Evolutionary conservation across 2,113 vertebrate genomes (phyloP).

Genomic region (human (Homo sapiens)): GRCh38 chr4:16071501-16072000

Average conservation of each 20-base stretch:
- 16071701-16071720: too few species aligned
- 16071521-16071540: not conserved
- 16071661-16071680: not conserved
- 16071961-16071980: not conserved
- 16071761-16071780: not conserved
- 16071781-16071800: not conserved
- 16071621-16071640: not conserved
- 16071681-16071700: too few species aligned
- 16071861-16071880: accelerated
- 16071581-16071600: not conserved
- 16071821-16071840: not conserved
- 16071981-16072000: not conserved
- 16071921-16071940: not conserved
- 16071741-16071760: not conserved
- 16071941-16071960: not conserved
- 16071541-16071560: not conserved
- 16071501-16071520: not conserved
- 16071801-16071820: not conserved
- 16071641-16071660: not conserved
- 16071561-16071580: not conserved
- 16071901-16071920: not conserved
- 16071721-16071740: not conserved
- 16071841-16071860: not conserved
- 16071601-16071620: not conserved
- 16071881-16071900: not conserved